These are phyloP conservation scores for Tragelaphus imberbis DNA, from an alignment of 2,113 vertebrate genomes.

Conservation along the genomic window DNA sequence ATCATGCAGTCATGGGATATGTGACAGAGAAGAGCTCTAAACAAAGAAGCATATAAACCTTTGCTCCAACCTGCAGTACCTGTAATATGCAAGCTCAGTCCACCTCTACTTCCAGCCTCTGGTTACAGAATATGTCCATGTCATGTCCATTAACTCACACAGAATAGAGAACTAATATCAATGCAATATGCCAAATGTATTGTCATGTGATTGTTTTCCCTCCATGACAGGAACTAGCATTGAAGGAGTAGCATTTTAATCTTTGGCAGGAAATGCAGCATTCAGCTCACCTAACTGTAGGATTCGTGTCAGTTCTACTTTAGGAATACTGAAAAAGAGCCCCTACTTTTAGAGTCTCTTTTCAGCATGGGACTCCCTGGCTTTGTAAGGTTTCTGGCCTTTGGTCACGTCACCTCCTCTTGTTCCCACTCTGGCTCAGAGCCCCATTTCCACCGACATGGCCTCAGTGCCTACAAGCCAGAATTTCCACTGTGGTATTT, in stretches of 20 bases:
- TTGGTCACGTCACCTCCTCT: background rate
- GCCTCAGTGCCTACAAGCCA: background rate
- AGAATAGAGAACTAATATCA: background rate
- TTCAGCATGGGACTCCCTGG: background rate
- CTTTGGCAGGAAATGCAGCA: background rate
- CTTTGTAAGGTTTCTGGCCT: background rate
- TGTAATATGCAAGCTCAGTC: rapidly evolving
- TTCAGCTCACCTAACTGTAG: too few relatives aligned
- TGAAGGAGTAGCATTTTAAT: background rate
- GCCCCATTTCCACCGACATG: rapidly evolving
- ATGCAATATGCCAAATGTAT: background rate
- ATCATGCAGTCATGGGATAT: background rate
- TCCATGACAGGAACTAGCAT: background rate
- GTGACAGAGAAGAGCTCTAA: background rate
- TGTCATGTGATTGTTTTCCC: background rate
- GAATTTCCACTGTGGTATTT: background rate
- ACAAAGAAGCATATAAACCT: background rate
- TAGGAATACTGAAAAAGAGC: background rate
- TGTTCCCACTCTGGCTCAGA: background rate
- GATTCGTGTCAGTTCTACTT: background rate
- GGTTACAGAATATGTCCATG: background rate
- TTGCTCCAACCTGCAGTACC: background rate
- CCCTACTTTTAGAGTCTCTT: background rate
- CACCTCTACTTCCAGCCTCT: background rate
- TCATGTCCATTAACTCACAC: background rate